Evolutionary conservation across 1,140 invertebrate genomes (phyloP), one percentile per base, ranked within the genome.

Genomic region (Chrysomallon squamiferum): DNA sequence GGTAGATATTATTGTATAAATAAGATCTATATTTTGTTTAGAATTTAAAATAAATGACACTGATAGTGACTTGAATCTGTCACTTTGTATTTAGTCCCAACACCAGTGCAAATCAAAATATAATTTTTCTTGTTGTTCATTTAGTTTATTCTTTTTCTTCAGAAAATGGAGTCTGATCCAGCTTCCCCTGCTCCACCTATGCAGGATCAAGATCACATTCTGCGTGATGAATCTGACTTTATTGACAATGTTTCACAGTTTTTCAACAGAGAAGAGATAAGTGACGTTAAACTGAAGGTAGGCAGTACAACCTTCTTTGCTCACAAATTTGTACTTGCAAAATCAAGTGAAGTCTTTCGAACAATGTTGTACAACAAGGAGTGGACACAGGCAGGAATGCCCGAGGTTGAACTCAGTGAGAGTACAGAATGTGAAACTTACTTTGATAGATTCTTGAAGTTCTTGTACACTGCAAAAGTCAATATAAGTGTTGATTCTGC

Each of bases 311-410:
- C 52, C 25, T 86, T 74, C 62, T 74, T 61, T 62, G 82, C 64
- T 13, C 84, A 86, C 68, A 83, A 83, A 62, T 86, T 86, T 75
- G 81, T 86, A 3, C 63, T 86, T 41, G 83, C 84, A 11, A 84
- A 84, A 66, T 84, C 81, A 3, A 84, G 82, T 63, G 82, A 84
- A 59, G 83, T 85, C 0, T 84, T 86, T 59, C 70, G 77, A 18
- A 78, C 81, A 11, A 84, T 86, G 82, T 67, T 86, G 2, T 85
- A 85, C 59, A 76, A 80, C 52, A 74, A 78, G 49, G 57, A 63
- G 3, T 85, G 82, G 81, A 64, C 73, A 20, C 71, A 78, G 32
- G 66, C 70, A 25, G 69, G 69, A 15, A 59, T 68, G 22, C 70
- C 73, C 13, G 78, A 82, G 60, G 65, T 85, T 38, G 72, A 73